A percentile compares a stretch with the other conserved stretches of the same genome.
Conservation (phyloP, 2,797 vertebrate genomes). For the Masticophis lateralis region DNA sequence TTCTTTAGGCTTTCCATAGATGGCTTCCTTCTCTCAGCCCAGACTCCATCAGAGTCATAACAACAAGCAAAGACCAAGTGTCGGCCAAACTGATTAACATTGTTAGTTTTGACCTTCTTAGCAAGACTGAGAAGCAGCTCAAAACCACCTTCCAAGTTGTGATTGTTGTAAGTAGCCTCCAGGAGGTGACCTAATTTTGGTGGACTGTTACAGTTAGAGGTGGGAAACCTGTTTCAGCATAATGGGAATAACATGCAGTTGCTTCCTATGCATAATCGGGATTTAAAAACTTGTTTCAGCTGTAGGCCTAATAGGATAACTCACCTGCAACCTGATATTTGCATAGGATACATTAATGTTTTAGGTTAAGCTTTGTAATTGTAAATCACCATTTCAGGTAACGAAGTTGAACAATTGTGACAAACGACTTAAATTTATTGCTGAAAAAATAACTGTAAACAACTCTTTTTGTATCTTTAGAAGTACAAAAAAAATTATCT, state of each 20-base stretch:
- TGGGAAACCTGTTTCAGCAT: neutral
- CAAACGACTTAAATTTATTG: neutral
- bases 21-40: constrained; percentile 90
- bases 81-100: constrained; percentile 85
- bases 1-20: constrained; percentile 83
- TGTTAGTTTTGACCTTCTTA: constrained; percentile 95
- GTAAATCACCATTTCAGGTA: neutral
- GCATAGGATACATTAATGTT: neutral
- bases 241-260: neutral
- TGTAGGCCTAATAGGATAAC: neutral
- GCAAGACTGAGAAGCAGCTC: constrained; percentile 84
- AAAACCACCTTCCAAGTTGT: constrained; percentile 82
- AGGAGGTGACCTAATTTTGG: neutral
- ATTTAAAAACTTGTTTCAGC: neutral
- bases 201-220: neutral
- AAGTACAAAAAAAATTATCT: neutral
- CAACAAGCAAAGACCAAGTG: constrained; percentile 84
- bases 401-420: neutral
- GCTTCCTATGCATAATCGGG: neutral
- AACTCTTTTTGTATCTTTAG: neutral
- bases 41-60: constrained; percentile 83
- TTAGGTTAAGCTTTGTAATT: neutral
- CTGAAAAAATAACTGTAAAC: neutral
- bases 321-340: neutral
- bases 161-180: constrained; percentile 83